These are phyloP conservation scores for Pandion haliaetus DNA, from an alignment of 2,113 vertebrate genomes.

Conservation along the genomic window DNA sequence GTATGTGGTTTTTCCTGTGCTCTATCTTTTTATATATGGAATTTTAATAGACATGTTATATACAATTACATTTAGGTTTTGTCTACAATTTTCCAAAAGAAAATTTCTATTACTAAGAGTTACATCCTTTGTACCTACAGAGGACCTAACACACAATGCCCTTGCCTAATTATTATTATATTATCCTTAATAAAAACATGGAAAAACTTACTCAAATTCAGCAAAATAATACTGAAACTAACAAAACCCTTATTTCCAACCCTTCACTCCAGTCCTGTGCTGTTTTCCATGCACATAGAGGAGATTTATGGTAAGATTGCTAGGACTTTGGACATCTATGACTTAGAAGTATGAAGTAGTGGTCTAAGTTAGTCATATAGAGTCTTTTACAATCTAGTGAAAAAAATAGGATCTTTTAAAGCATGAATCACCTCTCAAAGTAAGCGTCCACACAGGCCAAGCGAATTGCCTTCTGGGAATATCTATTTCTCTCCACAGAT, in stretches of 20 bases:
- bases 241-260: background rate
- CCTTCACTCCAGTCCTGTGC: background rate
- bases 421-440: background rate
- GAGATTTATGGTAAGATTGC: background rate
- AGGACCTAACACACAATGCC: background rate
- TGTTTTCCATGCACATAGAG: background rate
- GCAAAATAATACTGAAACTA: background rate
- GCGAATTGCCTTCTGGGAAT: background rate
- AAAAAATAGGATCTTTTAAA: background rate
- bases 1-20: background rate
- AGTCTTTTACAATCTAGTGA: background rate
- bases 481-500: background rate
- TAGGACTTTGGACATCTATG: background rate
- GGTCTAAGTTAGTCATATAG: background rate
- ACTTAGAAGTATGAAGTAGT: background rate
- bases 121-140: background rate
- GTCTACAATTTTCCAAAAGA: background rate
- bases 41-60: background rate
- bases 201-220: background rate
- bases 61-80: background rate
- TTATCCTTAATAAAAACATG: background rate
- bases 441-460: background rate
- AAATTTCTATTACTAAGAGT: background rate
- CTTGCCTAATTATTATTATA: background rate
- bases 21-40: background rate